Percentiles rank a stretch among this genome's conserved stretches.
Conservation (phyloP, 1,140 invertebrate genomes). For the honey bee (Apis mellifera) region Amel_HAv3.1 CM009935.2:8180501-8181000, state of each 20-base stretch:
- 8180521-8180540: no score
- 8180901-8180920: constrained; percentile 57
- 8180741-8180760: constrained; percentile 52
- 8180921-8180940: constrained; percentile 64
- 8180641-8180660: no score
- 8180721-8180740: not conserved
- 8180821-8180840: constrained; percentile 59
- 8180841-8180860: constrained; percentile 65
- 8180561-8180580: no score
- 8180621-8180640: no score
- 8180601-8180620: no score
- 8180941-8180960: constrained; percentile 71
- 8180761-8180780: constrained; percentile 45
- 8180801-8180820: constrained; percentile 55
- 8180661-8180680: no score
- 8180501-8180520: no score
- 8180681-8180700: no score
- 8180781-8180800: constrained; percentile 55
- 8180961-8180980: constrained; percentile 57
- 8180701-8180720: not conserved
- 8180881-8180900: constrained; percentile 62
- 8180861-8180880: constrained; percentile 73
- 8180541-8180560: no score
- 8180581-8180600: not conserved
- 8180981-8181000: constrained; percentile 50